Percentiles rank a stretch among this genome's conserved stretches.
phyloP scores from a whole-genome alignment of 2,888 invertebrate genomes.

The Cetonia aurata region DNA sequence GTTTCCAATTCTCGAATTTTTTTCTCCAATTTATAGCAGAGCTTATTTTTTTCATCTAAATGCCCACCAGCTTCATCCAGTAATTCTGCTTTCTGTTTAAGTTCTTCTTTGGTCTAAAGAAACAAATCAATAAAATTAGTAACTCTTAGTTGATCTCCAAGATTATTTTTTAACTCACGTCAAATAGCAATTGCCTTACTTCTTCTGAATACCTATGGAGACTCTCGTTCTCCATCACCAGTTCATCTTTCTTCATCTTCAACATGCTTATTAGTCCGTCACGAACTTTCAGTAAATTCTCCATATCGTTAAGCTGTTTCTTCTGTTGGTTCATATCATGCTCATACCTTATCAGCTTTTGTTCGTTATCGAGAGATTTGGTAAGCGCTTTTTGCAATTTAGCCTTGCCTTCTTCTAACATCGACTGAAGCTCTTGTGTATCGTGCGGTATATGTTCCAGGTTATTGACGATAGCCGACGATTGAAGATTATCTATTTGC shows the following conservation, averaged over 20 bases:
- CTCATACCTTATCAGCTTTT: slow-evolving; percentile 69
- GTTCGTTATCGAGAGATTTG: slow-evolving; percentile 60
- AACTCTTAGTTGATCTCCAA: background rate
- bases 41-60: slow-evolving; percentile 56
- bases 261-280: slow-evolving; percentile 73
- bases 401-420: slow-evolving; percentile 60
- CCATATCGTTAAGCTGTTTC: slow-evolving; percentile 73
- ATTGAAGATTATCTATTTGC: slow-evolving; percentile 58
- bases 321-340: slow-evolving; percentile 72
- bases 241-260: slow-evolving; percentile 69
- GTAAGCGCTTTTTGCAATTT: slow-evolving; percentile 57
- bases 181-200: slow-evolving; percentile 57
- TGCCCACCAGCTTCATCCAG: slow-evolving; percentile 60
- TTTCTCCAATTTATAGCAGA: slow-evolving; percentile 58
- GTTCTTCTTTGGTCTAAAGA: slow-evolving; percentile 55
- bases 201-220: slow-evolving; percentile 61
- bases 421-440: slow-evolving; percentile 58
- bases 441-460: slow-evolving; percentile 54
- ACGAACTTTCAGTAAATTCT: slow-evolving; percentile 73
- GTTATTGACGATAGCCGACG: slow-evolving; percentile 44
- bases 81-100: slow-evolving; percentile 52
- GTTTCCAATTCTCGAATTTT: slow-evolving; percentile 59
- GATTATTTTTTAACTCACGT: slow-evolving; percentile 53
- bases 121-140: slow-evolving; percentile 13
- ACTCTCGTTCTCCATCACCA: slow-evolving; percentile 69